Conservation (phyloP, 2,888 invertebrate species). For the Hololepta plana region DNA sequence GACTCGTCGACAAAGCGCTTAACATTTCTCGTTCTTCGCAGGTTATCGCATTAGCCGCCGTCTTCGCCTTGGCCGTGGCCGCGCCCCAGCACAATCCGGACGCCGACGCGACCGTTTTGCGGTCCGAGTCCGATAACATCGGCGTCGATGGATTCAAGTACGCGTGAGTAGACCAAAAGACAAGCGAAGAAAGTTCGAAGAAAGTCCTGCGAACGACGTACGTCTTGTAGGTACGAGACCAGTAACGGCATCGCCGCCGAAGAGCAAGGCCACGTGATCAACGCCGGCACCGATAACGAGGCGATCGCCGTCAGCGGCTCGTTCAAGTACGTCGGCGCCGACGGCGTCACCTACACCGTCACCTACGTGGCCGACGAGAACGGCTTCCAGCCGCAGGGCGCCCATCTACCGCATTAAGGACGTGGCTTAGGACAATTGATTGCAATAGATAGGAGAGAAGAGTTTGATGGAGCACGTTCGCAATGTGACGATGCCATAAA, state of each 20-base stretch:
- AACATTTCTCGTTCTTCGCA: conserved; percentile 7
- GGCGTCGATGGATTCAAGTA: conserved; percentile 27
- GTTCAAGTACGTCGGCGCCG: conserved; percentile 38
- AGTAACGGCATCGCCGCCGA: conserved; percentile 42
- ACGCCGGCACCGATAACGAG: conserved; percentile 42
- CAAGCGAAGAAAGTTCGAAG: too few relatives aligned
- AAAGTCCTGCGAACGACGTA: too few relatives aligned
- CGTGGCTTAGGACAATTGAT: too few relatives aligned
- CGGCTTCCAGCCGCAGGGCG: conserved; percentile 34
- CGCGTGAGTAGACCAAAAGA: conserved; percentile 19
- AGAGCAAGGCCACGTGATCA: conserved; percentile 38
- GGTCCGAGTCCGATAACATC: conserved; percentile 41
- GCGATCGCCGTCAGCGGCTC: conserved; percentile 41
- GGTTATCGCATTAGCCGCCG: conserved; percentile 12
- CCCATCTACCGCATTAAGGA: conserved; percentile 29
- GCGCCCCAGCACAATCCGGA: conserved; percentile 14
- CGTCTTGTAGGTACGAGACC: conserved; percentile 34
- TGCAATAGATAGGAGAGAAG: too few relatives aligned
- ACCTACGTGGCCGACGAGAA: conserved; percentile 41
- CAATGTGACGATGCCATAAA: too few relatives aligned
- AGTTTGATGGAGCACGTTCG: too few relatives aligned
- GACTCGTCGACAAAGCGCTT: too few relatives aligned
- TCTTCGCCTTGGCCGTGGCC: conserved; percentile 14
- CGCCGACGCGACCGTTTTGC: conserved; percentile 38
- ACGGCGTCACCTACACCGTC: conserved; percentile 42